Evolutionary conservation across 2,797 vertebrate species (phyloP), one percentile per base, ranked within the genome.

Genomic region (Falco rusticolus): DNA sequence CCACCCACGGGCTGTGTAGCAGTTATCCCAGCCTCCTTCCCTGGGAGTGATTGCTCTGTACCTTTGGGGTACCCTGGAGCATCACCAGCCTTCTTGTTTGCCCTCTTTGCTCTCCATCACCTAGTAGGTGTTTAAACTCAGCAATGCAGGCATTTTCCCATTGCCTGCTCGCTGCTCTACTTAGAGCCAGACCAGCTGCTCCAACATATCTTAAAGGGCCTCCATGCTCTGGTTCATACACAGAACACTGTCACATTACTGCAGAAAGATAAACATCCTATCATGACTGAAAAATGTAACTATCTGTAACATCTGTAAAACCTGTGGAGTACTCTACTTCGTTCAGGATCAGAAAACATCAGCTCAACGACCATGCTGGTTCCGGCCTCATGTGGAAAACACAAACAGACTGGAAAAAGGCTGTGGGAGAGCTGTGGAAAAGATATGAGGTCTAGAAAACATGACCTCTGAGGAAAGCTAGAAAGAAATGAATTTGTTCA

Each of bases 231-330:
- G 16, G 37, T 81, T 95, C 93, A 76, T 24, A 65, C 50, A 71
- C 31, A 84, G 79, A 95, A 71, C 61, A n/a, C n/a, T 71, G 63
- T 54, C 85, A 72, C 29, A 50, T 31, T 57, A 61, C 6, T 68
- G 72, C 53, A 85, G 87, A 74, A 91, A 94, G 54, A 90, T 94
- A 97, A 96, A 95, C 88, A 96, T 61, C 65, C 90, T 78, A 94
- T 94, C 85, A 50, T 21, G 63, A 84, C 65, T 94, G 72, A 95
- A 91, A 96, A 91, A 88, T 86, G 20, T 39, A 95, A 68, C 48
- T 33, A 74, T 31, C 33, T 43, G 41, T 16, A 43, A 70, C 84
- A 93, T 87, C 64, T 89, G 84, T 89, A 76, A 93, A 94, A 76
- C 31, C 64, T 4, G 16, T 45, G 59, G 71, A 94, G 64, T 33